Base-by-base conservation (phyloP, 2,113 vertebrate genomes). In the Centropristis striata region DNA sequence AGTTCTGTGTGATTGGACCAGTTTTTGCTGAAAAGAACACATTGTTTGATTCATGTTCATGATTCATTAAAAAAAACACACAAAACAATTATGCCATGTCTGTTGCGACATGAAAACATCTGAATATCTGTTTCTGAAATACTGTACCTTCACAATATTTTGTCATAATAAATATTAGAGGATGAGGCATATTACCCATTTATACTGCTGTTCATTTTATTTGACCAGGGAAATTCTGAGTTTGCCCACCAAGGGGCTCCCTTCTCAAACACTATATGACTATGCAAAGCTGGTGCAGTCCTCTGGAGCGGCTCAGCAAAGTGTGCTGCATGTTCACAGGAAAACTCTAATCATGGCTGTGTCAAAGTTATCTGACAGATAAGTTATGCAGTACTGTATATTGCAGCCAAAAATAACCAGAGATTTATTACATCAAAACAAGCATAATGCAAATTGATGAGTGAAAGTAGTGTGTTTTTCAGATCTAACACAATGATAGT, bases 161-260 rank as follows among this genome's bases (percentile, higher is more conserved):
- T 25, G 32, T 42, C 46, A 37, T 13, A 39, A 25, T 61, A 18
- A 47, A 61, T 42, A 27, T 51, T 32, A 60, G 23, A 67, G 1
- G 1, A 42, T 21, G 32, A 23, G 16, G 44, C 23, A 18, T 20
- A 1, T 41, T 42, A 5, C 5, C 4, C 51, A 36, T 64, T 58
- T 32, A 4, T 8, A 8, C 4, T 25, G 50, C 16, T 42, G 11
- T 54, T 53, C 2, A 32, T 32, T 78, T 59, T 32, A 39, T 21
- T 44, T 36, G 51, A 20, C 42, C 42, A 37, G 46, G 60, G 71
- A 90, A 88, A 82, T 90, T 81, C 78, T 46, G 21, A 55, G 44
- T 86, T 88, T 89, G 42, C 16, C 93, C 94, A 95, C 92, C 68
- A 73, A 72, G 90, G 86, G 94, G 90, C 92, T 77, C 92, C 88